Evolutionary conservation across 2,113 vertebrate genomes (phyloP).

Genomic region (Pelodiscus sinensis): DNA sequence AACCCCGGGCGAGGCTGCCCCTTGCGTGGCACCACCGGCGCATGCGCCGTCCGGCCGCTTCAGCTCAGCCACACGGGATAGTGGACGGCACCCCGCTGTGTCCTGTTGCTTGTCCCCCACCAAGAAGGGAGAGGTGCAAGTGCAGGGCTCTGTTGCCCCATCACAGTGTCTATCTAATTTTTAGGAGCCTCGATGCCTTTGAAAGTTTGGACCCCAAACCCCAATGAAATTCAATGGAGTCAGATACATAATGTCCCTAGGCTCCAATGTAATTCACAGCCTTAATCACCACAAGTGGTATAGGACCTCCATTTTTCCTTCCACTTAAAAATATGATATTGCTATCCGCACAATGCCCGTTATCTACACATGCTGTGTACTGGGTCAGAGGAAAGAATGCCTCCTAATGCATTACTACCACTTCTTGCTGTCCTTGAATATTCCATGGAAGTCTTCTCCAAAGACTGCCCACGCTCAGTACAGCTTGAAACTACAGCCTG

Average conservation of each 20-base stretch:
- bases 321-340: background rate
- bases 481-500: background rate
- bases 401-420: fast-evolving
- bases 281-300: fast-evolving
- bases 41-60: too few species aligned
- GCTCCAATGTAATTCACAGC: background rate
- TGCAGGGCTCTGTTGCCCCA: too few species aligned
- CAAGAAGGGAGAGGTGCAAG: too few species aligned
- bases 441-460: background rate
- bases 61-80: too few species aligned
- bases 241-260: background rate
- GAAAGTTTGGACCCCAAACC: background rate
- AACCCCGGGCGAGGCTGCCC: too few species aligned
- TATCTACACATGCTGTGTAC: background rate
- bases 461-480: background rate
- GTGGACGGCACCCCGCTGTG: too few species aligned
- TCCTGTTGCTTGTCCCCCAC: too few species aligned
- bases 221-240: background rate
- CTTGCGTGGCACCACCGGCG: too few species aligned
- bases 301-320: background rate
- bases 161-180: background rate
- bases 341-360: background rate
- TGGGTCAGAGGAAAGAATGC: background rate
- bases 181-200: background rate
- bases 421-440: background rate